A percentile compares a stretch with the other conserved stretches of the same genome.
Evolutionary conservation across 2,797 vertebrate genomes (phyloP).

Genomic region (Antrozous pallidus): DNA sequence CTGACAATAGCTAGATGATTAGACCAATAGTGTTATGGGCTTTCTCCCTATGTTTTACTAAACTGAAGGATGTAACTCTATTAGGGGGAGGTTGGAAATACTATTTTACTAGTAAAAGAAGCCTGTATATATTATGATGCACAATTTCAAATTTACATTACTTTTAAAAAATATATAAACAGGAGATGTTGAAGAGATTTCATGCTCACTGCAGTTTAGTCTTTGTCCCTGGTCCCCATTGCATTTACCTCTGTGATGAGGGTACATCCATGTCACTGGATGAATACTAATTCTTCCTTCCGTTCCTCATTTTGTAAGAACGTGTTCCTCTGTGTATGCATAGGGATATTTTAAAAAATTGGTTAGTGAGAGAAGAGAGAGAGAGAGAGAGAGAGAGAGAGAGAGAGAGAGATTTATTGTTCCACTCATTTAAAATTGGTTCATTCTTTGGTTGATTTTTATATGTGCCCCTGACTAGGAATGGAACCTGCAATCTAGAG

Average conservation of each 20-base stretch:
- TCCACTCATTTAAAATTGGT: background rate
- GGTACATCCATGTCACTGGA: background rate
- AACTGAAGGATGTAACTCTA: background rate
- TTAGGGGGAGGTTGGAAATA: background rate
- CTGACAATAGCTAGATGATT: constrained; percentile 26
- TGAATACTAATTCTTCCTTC: background rate
- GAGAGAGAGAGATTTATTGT: background rate
- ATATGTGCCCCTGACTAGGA: background rate
- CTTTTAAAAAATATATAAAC: background rate
- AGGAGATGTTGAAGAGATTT: background rate
- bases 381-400: background rate
- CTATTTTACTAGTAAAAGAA: constrained; percentile 3
- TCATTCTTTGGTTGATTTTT: background rate
- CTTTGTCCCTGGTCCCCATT: background rate
- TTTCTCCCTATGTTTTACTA: background rate
- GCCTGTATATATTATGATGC: background rate
- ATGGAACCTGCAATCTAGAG: background rate
- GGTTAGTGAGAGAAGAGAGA: background rate
- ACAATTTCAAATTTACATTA: background rate
- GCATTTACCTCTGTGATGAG: background rate
- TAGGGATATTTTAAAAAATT: background rate
- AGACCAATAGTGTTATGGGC: background rate
- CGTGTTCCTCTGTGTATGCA: background rate
- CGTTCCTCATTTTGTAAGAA: background rate
- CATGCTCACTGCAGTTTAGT: background rate